Evolutionary conservation across 2,888 invertebrate genomes (phyloP), one percentile per base, ranked within the genome.

Genomic region (Tanypteryx hageni): DNA sequence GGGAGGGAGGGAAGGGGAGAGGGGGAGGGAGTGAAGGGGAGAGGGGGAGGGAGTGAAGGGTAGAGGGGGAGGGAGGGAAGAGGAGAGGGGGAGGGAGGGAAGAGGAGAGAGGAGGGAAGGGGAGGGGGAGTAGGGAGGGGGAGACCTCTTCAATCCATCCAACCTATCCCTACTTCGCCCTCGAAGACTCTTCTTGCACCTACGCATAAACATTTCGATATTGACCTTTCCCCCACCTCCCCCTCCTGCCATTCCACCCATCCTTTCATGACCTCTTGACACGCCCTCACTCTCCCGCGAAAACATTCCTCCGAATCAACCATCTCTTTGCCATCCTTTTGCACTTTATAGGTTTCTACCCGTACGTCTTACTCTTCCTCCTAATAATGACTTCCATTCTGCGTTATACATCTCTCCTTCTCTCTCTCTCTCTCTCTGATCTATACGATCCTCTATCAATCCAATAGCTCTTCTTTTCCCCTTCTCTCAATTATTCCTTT

Each of bases 241-340:
- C 64, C 64, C 8, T 64, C 7, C 64, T 64, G 64, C 14, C 64
- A n/a, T n/a, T 76, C 76, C 76, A 76, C n/a, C 76, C 76, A 76
- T n/a, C 27, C 27, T 22, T n/a, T 27, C 61, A 18, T 18, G 13
- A 61, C 61, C 61, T 18, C 44, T 5, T 5, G 44, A 44, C 1
- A 5, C 44, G 44, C 44, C 44, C 61, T 18, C 61, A 13, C 61
- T 7, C 76, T 27, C 76, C n/a, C 76, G 76, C 76, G 76, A 76
- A 76, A 76, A 76, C 10, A n/a, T 76, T 10, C 76, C 76, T 76
- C 76, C 68, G 68, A 68, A 68, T 68, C 68, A n/a, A n/a, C n/a
- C n/a, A n/a, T n/a, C 68, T 22, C 68, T n/a, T 22, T 22, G n/a
- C 76, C 76, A 27, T 76, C 2, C n/a, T 13, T 76, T 3, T 27